Evolutionary conservation across 2,113 vertebrate genomes (phyloP), one percentile per base, ranked within the genome.

Genomic region (Colaptes auratus): DNA sequence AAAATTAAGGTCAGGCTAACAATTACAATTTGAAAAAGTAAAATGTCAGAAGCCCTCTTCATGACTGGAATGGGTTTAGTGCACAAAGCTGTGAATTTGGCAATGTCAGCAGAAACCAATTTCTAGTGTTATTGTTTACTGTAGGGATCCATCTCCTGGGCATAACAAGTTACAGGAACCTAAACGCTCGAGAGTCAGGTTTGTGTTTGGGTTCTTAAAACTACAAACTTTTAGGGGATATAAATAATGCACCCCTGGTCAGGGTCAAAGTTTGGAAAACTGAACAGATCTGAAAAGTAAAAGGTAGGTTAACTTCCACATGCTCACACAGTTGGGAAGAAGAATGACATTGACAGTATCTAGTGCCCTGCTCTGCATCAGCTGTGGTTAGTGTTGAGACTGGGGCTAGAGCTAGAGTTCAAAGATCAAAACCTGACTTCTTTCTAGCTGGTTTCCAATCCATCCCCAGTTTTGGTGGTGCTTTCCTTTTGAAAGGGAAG

Each of bases 311-410:
- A 58, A 30, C 14, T 74, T 75, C 25, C 19, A 5, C 1, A 0
- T 30, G 17, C 15, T 60, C 52, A 11, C 13, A 42, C 11, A 30
- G 5, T 23, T 42, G 30, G 39, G 35, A 85, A 65, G 50, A 86
- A 52, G 8, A 60, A 74, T 9, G 56, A 12, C 31, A 52, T 2
- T 0, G 0, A 18, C 19, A 8, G 4, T 15, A 33, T 13, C 21
- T 65, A 55, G 25, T 60, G 23, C 50, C 50, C 50, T 52, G 23
- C 12, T 23, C 23, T 25, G 50, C 3, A 25, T 52, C 50, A 52
- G 50, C n/a, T 88, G 39, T 27, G 24, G 30, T 46, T 50, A 19
- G 42, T 12, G 4, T 3, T 69, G 39, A 58, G 56, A 4, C n/a
- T 63, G 25, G 25, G 50, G 8, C 16, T 27, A 59, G 27, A 73